Base-by-base conservation (phyloP, 2,113 vertebrate genomes). In the Aix galericulata region DNA sequence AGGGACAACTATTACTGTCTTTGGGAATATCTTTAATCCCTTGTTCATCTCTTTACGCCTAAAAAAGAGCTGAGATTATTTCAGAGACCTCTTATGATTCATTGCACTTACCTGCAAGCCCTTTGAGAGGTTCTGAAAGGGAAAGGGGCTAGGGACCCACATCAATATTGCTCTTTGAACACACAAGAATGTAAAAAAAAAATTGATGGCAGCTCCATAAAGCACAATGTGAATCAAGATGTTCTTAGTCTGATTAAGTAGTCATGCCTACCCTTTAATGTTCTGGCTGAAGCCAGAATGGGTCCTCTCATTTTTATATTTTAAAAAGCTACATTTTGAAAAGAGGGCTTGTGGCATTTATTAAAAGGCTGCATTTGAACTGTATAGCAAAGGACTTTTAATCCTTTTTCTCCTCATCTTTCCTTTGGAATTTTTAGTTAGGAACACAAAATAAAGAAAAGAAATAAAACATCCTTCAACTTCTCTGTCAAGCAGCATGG, bases 391-490 rank as follows among this genome's bases (percentile, higher is more conserved):
- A 84, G 17, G 34, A 26, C 16, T 81, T 88, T 82, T 78, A 92
- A 78, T 75, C 64, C 36, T 52, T 80, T 73, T 71, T 38, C 46
- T 59, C 48, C 68, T 86, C 48, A 56, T 74, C 42, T 93, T 92
- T 89, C 34, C 26, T 34, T 96, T 93, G 73, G 52, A 95, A 86
- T 75, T 89, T 66, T 93, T 86, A 76, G 34, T 48, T 92, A n/a
- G 82, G 58, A 93, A 72, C 73, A 58, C 9, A 60, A 38, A 93
- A 83, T 72, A 84, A 91, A 86, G 55, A 77, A 42, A 58, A 92
- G 56, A 42, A 78, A 82, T 79, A 92, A 84, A 95, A 77, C 69
- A 86, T 82, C 13, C 69, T 96, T 72, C 56, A 79, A 31, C 56
- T 88, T 88, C 73, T 72, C 56, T 93, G 42, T 81, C 73, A 88